phyloP scores from a whole-genome alignment of 1,140 invertebrate genomes.

The Oncopodura yosiiana region DNA sequence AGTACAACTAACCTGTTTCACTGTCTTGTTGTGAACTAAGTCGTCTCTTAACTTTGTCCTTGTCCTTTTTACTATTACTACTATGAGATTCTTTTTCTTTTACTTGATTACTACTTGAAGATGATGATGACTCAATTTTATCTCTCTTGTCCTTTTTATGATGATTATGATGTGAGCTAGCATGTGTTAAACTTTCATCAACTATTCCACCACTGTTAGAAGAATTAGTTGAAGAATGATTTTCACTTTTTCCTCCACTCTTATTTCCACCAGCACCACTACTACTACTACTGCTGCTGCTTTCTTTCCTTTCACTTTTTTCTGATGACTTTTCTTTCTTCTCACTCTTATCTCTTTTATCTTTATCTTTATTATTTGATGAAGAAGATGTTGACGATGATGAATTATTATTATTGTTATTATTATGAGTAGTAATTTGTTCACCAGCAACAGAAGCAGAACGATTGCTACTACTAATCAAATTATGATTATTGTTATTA shows the following conservation, averaged over 20 bases:
- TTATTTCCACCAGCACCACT: constrained; percentile 13
- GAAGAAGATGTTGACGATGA: background rate
- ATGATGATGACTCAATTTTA: constrained; percentile 28
- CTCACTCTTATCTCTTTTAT: too few species aligned
- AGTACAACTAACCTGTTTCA: constrained; percentile 21
- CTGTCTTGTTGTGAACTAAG: constrained; percentile 28
- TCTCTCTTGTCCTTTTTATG: constrained; percentile 32
- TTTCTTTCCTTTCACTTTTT: too few species aligned
- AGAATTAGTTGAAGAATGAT: too few species aligned
- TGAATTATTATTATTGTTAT: background rate
- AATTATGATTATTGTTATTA: constrained; percentile 2
- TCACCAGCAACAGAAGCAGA: background rate
- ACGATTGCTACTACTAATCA: background rate
- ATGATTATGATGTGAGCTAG: too few species aligned
- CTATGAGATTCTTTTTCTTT: constrained; percentile 30
- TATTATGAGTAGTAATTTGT: background rate
- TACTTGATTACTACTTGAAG: background rate
- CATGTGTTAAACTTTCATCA: too few species aligned
- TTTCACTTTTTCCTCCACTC: too few species aligned
- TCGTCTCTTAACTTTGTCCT: constrained; percentile 32
- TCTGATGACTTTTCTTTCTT: too few species aligned
- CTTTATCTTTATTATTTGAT: constrained; percentile 17
- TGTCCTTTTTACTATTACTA: constrained; percentile 23
- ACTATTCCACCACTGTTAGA: too few species aligned
- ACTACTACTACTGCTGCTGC: constrained; percentile 3